Percentiles rank a stretch among this genome's conserved stretches.
Evolutionary conservation across 2,888 invertebrate genomes (phyloP).

Genomic region (Strigamia maritima): DNA sequence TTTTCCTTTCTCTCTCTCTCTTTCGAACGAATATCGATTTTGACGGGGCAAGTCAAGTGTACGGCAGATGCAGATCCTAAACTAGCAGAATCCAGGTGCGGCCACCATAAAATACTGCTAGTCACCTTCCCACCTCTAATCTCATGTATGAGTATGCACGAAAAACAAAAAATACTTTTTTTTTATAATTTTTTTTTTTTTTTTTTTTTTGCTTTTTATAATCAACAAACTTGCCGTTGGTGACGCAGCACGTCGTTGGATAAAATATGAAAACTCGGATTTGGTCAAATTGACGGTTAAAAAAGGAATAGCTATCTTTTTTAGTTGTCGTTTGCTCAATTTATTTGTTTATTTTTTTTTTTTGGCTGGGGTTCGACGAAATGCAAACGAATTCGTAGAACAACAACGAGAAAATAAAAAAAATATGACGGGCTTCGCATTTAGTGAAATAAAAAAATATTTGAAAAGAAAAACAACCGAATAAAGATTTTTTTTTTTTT

Average conservation of each 20-base stretch:
- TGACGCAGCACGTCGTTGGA: conserved; percentile 7
- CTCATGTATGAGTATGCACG: background rate
- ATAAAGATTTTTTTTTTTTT: background rate
- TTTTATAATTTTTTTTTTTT: background rate
- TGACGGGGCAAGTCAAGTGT: conserved; percentile 32
- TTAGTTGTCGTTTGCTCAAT: background rate
- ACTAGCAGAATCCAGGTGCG: conserved; percentile 20
- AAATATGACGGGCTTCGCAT: background rate
- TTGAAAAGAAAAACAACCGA: background rate
- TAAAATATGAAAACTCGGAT: conserved; percentile 13
- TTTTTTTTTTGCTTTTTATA: background rate
- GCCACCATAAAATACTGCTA: conserved; percentile 25
- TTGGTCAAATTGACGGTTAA: background rate
- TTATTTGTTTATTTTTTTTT: background rate
- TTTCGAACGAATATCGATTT: conserved; percentile 27
- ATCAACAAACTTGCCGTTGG: background rate
- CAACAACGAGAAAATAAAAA: background rate
- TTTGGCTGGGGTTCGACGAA: background rate
- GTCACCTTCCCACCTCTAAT: conserved; percentile 26
- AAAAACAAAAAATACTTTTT: background rate
- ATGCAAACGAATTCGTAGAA: conserved; percentile 6
- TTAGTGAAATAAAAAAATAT: background rate
- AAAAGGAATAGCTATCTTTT: background rate
- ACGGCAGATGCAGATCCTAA: conserved; percentile 31
- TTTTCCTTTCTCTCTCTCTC: background rate